Base-by-base conservation (phyloP, 2,888 invertebrate species). In the Drosophila emarginata region DNA sequence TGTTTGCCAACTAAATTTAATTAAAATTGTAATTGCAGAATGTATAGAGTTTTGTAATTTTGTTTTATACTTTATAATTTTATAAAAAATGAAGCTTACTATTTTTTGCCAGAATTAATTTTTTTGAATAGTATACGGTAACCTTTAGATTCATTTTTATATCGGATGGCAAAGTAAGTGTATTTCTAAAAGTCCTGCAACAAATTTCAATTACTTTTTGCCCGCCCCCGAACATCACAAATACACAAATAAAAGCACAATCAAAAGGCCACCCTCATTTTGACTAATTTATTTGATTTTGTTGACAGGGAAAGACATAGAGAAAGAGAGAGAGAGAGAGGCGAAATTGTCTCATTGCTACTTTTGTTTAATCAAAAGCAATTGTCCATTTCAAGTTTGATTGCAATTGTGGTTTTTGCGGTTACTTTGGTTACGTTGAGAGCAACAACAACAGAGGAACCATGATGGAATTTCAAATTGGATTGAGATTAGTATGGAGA, bases 291-390 rank as follows among this genome's bases (percentile, higher is more conserved):
- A 79, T 69, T 82, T 84, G 82, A 85, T 79, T 75, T 84, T 65
- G 79, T 74, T 87, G 76, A 78, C 76, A 79, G 75, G 72, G 18
- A 45, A 2, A 21, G 9, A 45, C 18, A 11, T 57, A 28, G 26
- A 18, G 50, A 53, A 61, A 74, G 72, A 56, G 67, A 74, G 67
- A 53, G 59, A 45, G 59, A 50, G 50, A 67, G 37, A 63, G 53
- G 66, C 32, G 5, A 11, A 37, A 37, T 40, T 64, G 52, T 80
- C 75, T 78, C 80, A 71, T 77, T 64, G 76, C 80, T 77, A 74
- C 78, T 85, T 87, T 88, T 89, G 89, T 87, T 87, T 89, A 88
- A 88, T 89, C 80, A 89, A 79, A 80, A 76, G 74, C 88, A 89
- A 88, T 89, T 89, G 89, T 89, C 85, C 82, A 87, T 78, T 87